phyloP scores from a whole-genome alignment of 2,888 invertebrate genomes.

The Furcula furcula region DNA sequence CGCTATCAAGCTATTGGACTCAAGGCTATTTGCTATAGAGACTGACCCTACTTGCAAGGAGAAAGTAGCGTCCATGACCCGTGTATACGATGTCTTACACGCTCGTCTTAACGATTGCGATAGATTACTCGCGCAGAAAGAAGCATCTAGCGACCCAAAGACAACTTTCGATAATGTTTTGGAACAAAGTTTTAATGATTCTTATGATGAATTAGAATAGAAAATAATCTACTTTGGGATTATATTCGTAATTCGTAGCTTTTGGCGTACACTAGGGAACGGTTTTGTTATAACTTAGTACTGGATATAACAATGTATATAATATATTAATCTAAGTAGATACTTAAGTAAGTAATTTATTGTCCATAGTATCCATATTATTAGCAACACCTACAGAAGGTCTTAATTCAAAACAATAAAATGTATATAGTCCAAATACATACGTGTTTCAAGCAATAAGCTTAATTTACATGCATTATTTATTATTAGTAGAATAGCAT shows the following conservation, averaged over 20 bases:
- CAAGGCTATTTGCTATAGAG: slow-evolving; percentile 74
- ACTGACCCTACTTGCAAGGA: slow-evolving; percentile 75
- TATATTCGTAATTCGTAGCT: slow-evolving; percentile 20
- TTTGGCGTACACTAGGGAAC: slow-evolving; percentile 8
- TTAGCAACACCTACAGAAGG: neutral
- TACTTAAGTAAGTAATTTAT: too few species aligned
- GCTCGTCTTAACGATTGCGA: slow-evolving; percentile 71
- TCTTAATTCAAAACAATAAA: slow-evolving; percentile 4
- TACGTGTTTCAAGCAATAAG: slow-evolving; percentile 77
- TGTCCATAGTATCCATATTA: too few species aligned
- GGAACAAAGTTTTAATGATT: slow-evolving; percentile 63
- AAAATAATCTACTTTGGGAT: slow-evolving; percentile 4
- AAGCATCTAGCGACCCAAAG: slow-evolving; percentile 44
- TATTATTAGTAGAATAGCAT: slow-evolving; percentile 10
- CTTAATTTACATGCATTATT: slow-evolving; percentile 25
- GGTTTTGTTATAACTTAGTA: slow-evolving; percentile 5
- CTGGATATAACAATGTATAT: slow-evolving; percentile 17
- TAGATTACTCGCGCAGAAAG: slow-evolving; percentile 63
- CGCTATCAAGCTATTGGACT: slow-evolving; percentile 74
- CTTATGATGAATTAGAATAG: slow-evolving; percentile 61
- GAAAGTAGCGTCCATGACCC: slow-evolving; percentile 74
- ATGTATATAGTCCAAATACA: slow-evolving; percentile 48
- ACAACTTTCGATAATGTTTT: slow-evolving; percentile 59
- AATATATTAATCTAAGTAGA: too few species aligned
- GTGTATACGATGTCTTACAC: slow-evolving; percentile 72